Base-by-base conservation (phyloP, 1,140 invertebrate genomes). In the Ridgeia piscesae region DNA sequence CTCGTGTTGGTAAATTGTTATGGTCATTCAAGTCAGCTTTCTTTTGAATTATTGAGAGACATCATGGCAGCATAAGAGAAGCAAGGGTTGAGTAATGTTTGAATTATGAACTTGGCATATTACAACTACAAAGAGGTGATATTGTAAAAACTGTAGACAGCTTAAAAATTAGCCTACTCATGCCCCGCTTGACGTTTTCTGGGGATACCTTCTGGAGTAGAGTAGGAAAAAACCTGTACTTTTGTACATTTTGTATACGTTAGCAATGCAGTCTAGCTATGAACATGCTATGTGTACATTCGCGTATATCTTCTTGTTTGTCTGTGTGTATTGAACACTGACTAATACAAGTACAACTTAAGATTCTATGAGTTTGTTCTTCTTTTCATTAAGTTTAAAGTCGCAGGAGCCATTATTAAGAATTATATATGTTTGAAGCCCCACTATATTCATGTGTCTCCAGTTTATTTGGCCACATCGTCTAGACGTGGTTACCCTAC, bases 311-410 rank as follows among this genome's bases (percentile, higher is more conserved):
- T 27, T 77, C 2, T 77, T 27, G 17, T 31, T 77, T 77, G 58
- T 77, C 58, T 77, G 58, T 77, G 48, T 50, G 58, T 77, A 77
- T 77, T 77, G 58, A 77, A 77, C 27, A 31, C 58, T 77, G 58
- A 77, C 58, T 77, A 77, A 77, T 77, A 77, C 58, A 77, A 77
- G 58, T 77, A 77, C 58, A 77, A 77, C 58, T 77, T 77, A 77
- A 27, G 58, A 77, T 77, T 77, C 27, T 17, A 27, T 31, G 58
- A 21, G 11, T 77, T 77, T 77, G 58, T 77, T 77, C 58, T 27
- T 77, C 58, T 77, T 77, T 77, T 77, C 17, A 9, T 77, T 77
- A 9, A 77, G 17, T 77, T 77, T 31, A 77, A 77, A 77, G 14
- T 31, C 58, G 17, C 27, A 77, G 58, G 58, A 77, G 2, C 11